Base-by-base conservation (phyloP, 2,797 vertebrate species). In the Parauchenoglanis punctatus region DNA sequence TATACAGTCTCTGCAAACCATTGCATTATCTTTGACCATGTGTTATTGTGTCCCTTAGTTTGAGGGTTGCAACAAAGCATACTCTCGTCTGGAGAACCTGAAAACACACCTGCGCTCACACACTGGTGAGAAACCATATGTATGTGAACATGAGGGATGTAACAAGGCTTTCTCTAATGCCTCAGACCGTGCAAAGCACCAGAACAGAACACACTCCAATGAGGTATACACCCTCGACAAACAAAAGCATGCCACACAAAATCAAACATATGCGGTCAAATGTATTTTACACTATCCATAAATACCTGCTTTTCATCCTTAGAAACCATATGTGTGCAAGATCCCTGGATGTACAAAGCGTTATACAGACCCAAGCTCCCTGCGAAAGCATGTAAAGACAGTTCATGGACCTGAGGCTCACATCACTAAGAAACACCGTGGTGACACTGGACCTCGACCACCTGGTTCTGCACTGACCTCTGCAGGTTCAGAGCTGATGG, bases 121-220 rank as follows among this genome's bases (percentile, higher is more conserved):
- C 93, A 99, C 98, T 0, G 98, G 98, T 0, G 98, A 99, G 92
- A 99, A 99, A 76, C 98, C 98, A 0, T 99, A 99, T 0, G 97
- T 98, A 91, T 99, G 99, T n/a, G 99, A 99, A 87, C 98, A 99
- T 0, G 98, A 99, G 92, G 98, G 97, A 68, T 99, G 98, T 94
- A 99, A 97, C 92, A 99, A 99, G 86, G 99, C 99, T 88, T 99
- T 99, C 91, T 99, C 98, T 92, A 99, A 99, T 0, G 99, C 99
- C 68, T 99, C 98, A 0, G 98, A 99, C 94, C 95, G 99, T 0
- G 99, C 99, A 93, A 99, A 99, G 93, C 99, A 99, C 91, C 99
- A 99, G 89, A 99, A 99, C 93, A 95, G 99, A 90, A 99, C 99
- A 85, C 99, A 99, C 94, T 99, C 98, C 91, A 99, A 97, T 0